These are phyloP conservation scores for Apostichopus californicus DNA, from an alignment of 35 echinoderm and acorn worm species.

Conservation along the genomic window DNA sequence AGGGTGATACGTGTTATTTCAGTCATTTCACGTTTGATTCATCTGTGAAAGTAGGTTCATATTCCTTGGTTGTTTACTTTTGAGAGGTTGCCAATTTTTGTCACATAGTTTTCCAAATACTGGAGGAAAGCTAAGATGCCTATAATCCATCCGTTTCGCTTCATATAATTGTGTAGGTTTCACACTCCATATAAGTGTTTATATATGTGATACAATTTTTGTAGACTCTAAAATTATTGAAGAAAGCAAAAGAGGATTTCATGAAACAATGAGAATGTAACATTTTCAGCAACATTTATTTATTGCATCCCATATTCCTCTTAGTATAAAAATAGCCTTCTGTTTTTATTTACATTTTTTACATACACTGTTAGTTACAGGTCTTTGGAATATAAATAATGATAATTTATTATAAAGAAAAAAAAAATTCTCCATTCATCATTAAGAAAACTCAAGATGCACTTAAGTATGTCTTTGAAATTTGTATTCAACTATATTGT, in stretches of 20 bases:
- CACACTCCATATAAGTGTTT: too few species aligned
- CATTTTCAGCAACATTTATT: constrained; percentile 17
- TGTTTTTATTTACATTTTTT: constrained; percentile 1
- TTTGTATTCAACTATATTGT: not conserved
- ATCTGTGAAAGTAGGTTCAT: too few species aligned
- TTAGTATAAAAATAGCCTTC: constrained; percentile 29
- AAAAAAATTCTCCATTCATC: not conserved
- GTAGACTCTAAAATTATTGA: too few species aligned
- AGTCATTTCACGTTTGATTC: too few species aligned
- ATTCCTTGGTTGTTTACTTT: too few species aligned
- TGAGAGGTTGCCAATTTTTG: too few species aligned
- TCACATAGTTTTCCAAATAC: too few species aligned
- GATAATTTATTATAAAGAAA: constrained; percentile 35
- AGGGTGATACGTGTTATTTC: too few species aligned
- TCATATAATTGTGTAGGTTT: too few species aligned
- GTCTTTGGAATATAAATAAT: constrained; percentile 48
- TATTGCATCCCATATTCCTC: constrained; percentile 49
- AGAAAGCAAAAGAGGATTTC: not conserved
- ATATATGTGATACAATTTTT: too few species aligned
- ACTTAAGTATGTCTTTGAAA: not conserved
- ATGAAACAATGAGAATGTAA: not conserved
- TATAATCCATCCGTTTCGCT: too few species aligned
- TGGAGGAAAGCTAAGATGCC: too few species aligned
- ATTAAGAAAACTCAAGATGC: constrained; percentile 4
- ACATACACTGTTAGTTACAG: constrained; percentile 15